Evolutionary conservation across 2,888 invertebrate genomes (phyloP).

Genomic region (Bellardia bayeri): DNA sequence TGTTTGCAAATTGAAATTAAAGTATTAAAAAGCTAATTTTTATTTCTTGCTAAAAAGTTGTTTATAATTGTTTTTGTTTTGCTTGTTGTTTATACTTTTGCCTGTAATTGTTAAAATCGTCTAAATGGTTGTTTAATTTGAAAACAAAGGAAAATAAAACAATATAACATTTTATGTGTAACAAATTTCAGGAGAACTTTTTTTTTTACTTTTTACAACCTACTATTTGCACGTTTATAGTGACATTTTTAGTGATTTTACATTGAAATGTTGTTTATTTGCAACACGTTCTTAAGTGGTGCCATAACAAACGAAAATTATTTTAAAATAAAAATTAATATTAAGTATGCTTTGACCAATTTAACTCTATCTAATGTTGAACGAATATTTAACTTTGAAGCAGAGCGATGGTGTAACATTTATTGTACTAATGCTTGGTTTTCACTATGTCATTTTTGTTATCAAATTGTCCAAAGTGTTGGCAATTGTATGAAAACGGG

Average conservation of each 20-base stretch:
- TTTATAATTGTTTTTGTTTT: constrained; percentile 13
- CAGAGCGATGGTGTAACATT: background rate
- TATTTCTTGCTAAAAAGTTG: constrained; percentile 5
- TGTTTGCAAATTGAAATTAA: constrained; percentile 18
- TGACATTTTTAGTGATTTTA: background rate
- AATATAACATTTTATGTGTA: background rate
- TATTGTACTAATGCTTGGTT: too few species aligned
- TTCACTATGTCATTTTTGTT: too few species aligned
- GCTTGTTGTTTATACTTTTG: background rate
- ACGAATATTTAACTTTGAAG: background rate
- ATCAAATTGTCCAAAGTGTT: too few species aligned
- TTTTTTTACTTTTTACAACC: background rate
- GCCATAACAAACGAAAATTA: background rate
- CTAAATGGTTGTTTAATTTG: constrained; percentile 6
- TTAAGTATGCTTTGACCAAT: background rate
- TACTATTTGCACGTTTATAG: background rate
- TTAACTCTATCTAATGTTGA: background rate
- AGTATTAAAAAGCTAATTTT: constrained; percentile 38
- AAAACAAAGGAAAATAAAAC: background rate
- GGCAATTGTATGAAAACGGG: too few species aligned
- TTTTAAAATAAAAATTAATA: background rate
- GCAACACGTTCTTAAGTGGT: background rate
- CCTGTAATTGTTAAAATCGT: constrained; percentile 2
- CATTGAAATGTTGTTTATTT: background rate
- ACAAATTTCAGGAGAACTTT: constrained; percentile 10